A percentile compares a stretch with the other conserved stretches of the same genome.
phyloP scores from a whole-genome alignment of 2,797 vertebrate species.

The Ctenochaetus hawaiiensis region DNA sequence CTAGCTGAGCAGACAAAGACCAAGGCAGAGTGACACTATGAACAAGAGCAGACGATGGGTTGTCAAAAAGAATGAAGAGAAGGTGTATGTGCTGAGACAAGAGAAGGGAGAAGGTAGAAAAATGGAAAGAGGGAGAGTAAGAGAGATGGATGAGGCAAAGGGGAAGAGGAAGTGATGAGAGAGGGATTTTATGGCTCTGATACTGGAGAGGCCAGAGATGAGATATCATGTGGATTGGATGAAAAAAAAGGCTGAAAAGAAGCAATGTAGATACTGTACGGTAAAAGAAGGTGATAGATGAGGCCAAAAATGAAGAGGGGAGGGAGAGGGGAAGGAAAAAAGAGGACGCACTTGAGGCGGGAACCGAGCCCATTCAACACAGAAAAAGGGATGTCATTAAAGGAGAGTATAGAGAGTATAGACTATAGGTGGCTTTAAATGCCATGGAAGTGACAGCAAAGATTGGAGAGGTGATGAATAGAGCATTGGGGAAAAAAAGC shows the following conservation, averaged over 20 bases:
- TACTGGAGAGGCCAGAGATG: conserved; percentile 47
- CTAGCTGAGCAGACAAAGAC: conserved; percentile 52
- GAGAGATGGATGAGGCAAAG: conserved; percentile 58
- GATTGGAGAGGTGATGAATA: conserved; percentile 42
- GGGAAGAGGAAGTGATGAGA: conserved; percentile 50
- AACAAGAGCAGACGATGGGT: conserved; percentile 35
- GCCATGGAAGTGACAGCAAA: conserved; percentile 35
- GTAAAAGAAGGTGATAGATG: conserved; percentile 63
- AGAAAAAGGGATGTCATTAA: background rate
- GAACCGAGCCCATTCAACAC: conserved; percentile 49
- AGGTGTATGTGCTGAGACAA: conserved; percentile 16
- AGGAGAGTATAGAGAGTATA: conserved; percentile 2
- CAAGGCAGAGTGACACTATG: conserved; percentile 29
- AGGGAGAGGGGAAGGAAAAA: conserved; percentile 34
- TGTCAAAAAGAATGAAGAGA: conserved; percentile 44
- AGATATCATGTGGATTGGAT: conserved; percentile 37
- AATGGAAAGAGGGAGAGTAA: conserved; percentile 44
- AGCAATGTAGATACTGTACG: conserved; percentile 55
- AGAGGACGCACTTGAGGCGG: conserved; percentile 30
- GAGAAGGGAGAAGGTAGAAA: conserved; percentile 24
- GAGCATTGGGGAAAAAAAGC: conserved; percentile 7
- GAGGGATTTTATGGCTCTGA: conserved; percentile 51
- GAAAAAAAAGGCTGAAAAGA: conserved; percentile 23
- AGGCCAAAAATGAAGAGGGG: conserved; percentile 24
- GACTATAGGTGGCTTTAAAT: conserved; percentile 41